Percentiles rank a stretch among this genome's conserved stretches.
Evolutionary conservation across 37 sponge, comb jelly and placozoan genomes (phyloP).

Genomic region (Ianthella basta): DNA sequence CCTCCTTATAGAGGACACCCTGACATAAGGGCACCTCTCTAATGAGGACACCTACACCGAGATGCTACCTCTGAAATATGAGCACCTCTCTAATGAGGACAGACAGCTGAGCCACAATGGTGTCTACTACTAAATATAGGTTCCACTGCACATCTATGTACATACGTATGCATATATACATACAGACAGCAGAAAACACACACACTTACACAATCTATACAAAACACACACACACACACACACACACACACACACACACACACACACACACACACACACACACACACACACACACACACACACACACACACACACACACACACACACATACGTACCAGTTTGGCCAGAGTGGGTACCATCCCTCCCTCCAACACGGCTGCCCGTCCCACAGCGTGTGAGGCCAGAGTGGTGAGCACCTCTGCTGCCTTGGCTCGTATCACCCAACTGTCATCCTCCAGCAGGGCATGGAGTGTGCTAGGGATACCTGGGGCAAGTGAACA

Average conservation of each 20-base stretch:
- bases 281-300: slow-evolving; percentile 5
- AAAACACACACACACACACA: slow-evolving; percentile 1
- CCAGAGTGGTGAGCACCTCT: slow-evolving; percentile 44
- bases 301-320: not conserved
- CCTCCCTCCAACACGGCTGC: slow-evolving; percentile 30
- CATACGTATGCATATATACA: not conserved
- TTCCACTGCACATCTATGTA: not conserved
- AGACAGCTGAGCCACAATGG: too few species aligned
- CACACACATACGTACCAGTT: not conserved
- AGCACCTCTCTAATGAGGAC: too few species aligned
- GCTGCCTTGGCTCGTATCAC: slow-evolving; percentile 45
- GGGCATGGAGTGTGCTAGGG: slow-evolving; percentile 28
- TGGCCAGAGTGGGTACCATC: slow-evolving; percentile 21
- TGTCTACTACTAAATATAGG: too few species aligned
- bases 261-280: slow-evolving; percentile 18
- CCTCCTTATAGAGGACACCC: too few species aligned
- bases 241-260: slow-evolving; percentile 36
- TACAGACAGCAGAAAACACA: not conserved
- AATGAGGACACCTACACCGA: too few species aligned
- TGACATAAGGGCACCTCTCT: too few species aligned
- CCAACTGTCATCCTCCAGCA: slow-evolving; percentile 33
- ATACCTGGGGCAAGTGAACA: slow-evolving; percentile 15
- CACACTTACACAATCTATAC: too few species aligned
- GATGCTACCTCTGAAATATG: too few species aligned
- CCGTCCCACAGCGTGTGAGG: slow-evolving; percentile 47